Evolutionary conservation across 2,113 vertebrate species (phyloP), one percentile per base, ranked within the genome.

Genomic region (Ramphastos sulfuratus): DNA sequence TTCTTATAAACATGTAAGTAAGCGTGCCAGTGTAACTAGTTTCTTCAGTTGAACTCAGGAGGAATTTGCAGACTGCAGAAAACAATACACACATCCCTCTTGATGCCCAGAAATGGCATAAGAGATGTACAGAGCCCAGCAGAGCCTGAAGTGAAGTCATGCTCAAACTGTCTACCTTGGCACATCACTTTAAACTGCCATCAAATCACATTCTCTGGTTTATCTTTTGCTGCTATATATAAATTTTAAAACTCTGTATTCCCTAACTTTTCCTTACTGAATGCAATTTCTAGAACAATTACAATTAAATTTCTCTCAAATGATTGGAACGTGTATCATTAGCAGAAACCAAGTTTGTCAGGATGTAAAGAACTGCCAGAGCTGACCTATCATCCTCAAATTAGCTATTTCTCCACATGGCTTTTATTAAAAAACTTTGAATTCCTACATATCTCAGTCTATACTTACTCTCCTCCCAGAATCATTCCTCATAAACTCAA

Each of bases 351-450:
- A 89, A 61, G 23, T 84, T 78, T 79, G 44, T 85, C 63, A 70
- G 9, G 25, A 61, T 79, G 64, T 76, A 70, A 94, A 91, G 50
- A 87, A 82, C 59, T 55, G 59, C 31, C 55, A 89, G 63, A 89
- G 44, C 39, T 94, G 82, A 87, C 67, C 82, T 55, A 79, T 24
- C 67, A 73, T 64, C 27, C 25, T 46, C 42, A 85, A 87, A 92
- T 73, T 58, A 94, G 60, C 30, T 25, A 50, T 73, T 82, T 46
- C 52, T 90, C 46, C 60, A 59, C 52, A 28, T 6, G 18, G 64
- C 56, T 95, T 91, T 73, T 70, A 89, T 78, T 79, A 89, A 87
- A 87, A 84, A 69, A 69, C 15, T 86, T 74, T 54, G 66, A 89
- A 61, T 69, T 50, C 54, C 56, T 90, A 81, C 1, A 1, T 58